Conservation (phyloP, 2,113 vertebrate genomes). For the Ictidomys tridecemlineatus region DNA sequence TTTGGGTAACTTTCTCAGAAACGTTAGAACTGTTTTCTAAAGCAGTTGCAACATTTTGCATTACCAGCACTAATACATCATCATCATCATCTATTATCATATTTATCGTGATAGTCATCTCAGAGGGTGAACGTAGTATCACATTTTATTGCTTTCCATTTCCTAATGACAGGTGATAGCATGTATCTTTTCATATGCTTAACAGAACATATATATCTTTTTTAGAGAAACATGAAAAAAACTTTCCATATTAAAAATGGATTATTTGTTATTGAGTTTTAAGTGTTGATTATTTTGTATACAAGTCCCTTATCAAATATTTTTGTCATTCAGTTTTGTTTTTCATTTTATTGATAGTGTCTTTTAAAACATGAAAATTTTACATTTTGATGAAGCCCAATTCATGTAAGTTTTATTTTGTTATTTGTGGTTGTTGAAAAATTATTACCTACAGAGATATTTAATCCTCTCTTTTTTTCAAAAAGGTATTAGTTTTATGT, state of each 20-base stretch:
- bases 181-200: neutral
- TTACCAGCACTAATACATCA: neutral
- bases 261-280: neutral
- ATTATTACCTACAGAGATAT: neutral
- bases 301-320: neutral
- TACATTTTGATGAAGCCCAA: neutral
- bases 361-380: neutral
- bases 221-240: neutral
- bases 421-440: neutral
- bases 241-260: neutral
- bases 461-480: neutral
- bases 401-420: neutral
- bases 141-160: neutral
- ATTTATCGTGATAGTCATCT: neutral
- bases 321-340: neutral
- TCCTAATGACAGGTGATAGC: neutral
- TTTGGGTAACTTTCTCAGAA: neutral
- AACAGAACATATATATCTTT: neutral
- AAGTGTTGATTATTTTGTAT: neutral
- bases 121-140: neutral
- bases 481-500: neutral
- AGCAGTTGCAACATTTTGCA: neutral
- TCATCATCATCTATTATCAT: neutral
- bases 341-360: neutral
- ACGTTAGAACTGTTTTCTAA: neutral